Conservation (phyloP, 2,888 invertebrate genomes). For the Phoenoteleia sp. region DNA sequence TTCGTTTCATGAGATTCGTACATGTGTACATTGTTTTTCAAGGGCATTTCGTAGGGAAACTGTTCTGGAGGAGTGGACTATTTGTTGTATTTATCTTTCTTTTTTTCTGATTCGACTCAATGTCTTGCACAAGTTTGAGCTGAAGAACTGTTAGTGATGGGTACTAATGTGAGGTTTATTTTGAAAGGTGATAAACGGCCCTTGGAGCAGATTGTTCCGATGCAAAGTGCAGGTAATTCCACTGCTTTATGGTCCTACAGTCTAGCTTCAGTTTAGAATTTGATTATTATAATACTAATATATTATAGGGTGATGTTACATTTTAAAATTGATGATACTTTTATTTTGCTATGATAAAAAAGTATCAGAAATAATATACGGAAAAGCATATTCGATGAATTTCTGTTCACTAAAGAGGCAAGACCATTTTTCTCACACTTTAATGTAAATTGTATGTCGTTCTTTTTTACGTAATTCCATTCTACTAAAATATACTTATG, state of each 20-base stretch:
- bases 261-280: not conserved
- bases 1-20: conserved; percentile 30
- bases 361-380: no score
- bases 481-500: no score
- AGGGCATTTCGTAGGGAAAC: conserved; percentile 14
- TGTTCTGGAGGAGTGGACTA: not conserved
- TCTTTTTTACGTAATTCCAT: no score
- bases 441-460: no score
- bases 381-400: no score
- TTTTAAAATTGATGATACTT: no score
- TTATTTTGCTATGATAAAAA: not conserved
- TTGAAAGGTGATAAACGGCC: conserved; percentile 83
- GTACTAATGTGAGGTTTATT: conserved; percentile 33
- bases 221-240: conserved; percentile 81
- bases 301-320: no score
- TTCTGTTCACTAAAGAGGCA: no score
- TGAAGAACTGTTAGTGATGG: not conserved
- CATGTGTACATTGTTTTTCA: conserved; percentile 10
- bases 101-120: conserved; percentile 66
- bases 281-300: no score
- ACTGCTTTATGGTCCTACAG: not conserved
- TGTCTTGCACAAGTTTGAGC: conserved; percentile 58
- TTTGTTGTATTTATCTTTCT: conserved; percentile 62
- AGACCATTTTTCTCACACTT: no score
- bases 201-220: conserved; percentile 81